These are phyloP conservation scores for Cephus sareptanus DNA, from an alignment of 2,888 invertebrate species.

Conservation along the genomic window DNA sequence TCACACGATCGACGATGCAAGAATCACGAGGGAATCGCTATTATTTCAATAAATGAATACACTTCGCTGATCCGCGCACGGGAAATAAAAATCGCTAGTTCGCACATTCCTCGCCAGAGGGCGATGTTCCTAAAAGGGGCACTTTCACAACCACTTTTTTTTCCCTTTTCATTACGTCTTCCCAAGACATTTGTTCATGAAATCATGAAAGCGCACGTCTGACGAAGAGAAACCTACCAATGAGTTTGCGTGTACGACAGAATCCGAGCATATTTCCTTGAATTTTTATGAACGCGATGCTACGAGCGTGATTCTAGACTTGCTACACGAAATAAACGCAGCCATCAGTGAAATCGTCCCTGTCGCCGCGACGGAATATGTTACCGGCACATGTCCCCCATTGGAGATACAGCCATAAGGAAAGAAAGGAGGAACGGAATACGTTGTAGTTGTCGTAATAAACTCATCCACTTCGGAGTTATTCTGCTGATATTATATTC, in stretches of 20 bases:
- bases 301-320: background rate
- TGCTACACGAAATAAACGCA: background rate
- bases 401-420: no score
- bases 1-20: conserved; percentile 51
- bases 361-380: background rate
- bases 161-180: background rate
- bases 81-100: conserved; percentile 59
- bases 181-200: background rate
- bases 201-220: background rate
- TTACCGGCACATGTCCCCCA: no score
- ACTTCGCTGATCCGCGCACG: conserved; percentile 57
- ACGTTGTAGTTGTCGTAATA: background rate
- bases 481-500: background rate
- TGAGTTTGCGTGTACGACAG: background rate
- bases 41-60: conserved; percentile 61
- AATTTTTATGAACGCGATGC: background rate
- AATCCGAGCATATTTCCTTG: background rate
- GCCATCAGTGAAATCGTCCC: background rate
- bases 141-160: conserved; percentile 19
- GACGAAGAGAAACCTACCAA: background rate
- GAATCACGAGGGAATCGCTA: conserved; percentile 47
- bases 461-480: background rate
- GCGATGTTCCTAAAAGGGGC: conserved; percentile 25
- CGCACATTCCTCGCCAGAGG: conserved; percentile 59
- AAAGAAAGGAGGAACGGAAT: background rate